Evolutionary conservation across 2,113 vertebrate species (phyloP).

Genomic region (Macrotus californicus): DNA sequence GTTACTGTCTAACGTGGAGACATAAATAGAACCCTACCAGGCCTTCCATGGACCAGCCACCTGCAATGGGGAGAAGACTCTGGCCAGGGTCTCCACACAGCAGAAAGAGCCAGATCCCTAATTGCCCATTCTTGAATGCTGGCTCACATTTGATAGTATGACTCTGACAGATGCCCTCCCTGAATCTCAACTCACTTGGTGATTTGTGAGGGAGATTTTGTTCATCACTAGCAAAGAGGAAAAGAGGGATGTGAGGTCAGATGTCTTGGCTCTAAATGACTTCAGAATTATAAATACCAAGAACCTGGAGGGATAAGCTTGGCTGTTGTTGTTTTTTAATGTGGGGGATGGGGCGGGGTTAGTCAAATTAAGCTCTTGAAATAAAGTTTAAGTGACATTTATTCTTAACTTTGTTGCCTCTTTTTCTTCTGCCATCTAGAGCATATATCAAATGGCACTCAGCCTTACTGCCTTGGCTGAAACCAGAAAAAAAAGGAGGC

Average conservation of each 20-base stretch:
- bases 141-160: background rate
- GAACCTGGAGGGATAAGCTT: background rate
- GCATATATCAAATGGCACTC: background rate
- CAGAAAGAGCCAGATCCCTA: constrained; percentile 20
- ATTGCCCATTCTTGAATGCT: constrained; percentile 36
- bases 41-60: background rate
- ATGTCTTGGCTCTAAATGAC: background rate
- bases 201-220: constrained; percentile 1
- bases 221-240: background rate
- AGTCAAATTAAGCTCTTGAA: constrained; percentile 7
- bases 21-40: background rate
- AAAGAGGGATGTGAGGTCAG: background rate
- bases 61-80: background rate
- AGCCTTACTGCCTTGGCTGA: background rate
- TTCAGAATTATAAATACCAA: constrained; percentile 40
- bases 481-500: background rate
- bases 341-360: background rate
- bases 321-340: background rate
- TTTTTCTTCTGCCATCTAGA: background rate
- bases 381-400: constrained; percentile 21
- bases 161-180: background rate
- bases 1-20: background rate
- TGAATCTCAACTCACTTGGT: background rate
- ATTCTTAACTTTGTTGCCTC: background rate
- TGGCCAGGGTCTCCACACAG: background rate